Percentiles rank a stretch among this genome's conserved stretches.
Conservation (phyloP, 2,797 vertebrate species). For the Gymnodraco acuticeps region DNA sequence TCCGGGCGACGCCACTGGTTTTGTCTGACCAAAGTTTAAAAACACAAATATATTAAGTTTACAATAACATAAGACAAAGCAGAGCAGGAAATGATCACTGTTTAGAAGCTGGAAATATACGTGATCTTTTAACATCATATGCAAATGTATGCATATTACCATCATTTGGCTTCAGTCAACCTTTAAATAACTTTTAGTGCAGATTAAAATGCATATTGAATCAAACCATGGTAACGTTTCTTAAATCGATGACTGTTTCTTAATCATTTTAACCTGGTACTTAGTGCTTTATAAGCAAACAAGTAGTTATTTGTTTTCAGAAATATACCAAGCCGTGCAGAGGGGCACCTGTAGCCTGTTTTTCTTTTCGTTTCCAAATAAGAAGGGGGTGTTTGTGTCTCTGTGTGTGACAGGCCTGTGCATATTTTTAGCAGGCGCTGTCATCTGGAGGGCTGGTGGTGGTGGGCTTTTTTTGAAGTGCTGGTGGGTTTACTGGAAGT, state of each 20-base stretch:
- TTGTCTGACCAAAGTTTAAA: not conserved
- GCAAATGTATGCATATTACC: too few relatives aligned
- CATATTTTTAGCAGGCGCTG: constrained; percentile 63
- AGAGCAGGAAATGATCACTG: not conserved
- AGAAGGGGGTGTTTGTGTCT: constrained; percentile 43
- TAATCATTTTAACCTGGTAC: not conserved
- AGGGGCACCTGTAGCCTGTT: constrained; percentile 55
- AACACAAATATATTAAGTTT: not conserved
- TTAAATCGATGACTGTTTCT: not conserved
- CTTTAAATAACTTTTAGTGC: too few relatives aligned
- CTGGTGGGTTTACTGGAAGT: constrained; percentile 83
- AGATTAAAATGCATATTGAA: too few relatives aligned
- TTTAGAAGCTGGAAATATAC: not conserved
- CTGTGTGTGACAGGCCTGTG: constrained; percentile 36
- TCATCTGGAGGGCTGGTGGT: constrained; percentile 56
- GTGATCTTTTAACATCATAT: not conserved
- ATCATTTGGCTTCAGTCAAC: too few relatives aligned
- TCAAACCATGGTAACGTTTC: too few relatives aligned
- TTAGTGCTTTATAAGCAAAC: constrained; percentile 11
- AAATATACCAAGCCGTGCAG: not conserved
- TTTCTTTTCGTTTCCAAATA: constrained; percentile 23
- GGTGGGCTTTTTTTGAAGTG: constrained; percentile 73
- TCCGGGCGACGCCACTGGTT: too few relatives aligned
- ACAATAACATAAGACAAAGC: not conserved
- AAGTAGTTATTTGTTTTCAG: not conserved